These are phyloP conservation scores for Globicephala melas DNA, from an alignment of 2,113 vertebrate genomes.

Conservation along the genomic window DNA sequence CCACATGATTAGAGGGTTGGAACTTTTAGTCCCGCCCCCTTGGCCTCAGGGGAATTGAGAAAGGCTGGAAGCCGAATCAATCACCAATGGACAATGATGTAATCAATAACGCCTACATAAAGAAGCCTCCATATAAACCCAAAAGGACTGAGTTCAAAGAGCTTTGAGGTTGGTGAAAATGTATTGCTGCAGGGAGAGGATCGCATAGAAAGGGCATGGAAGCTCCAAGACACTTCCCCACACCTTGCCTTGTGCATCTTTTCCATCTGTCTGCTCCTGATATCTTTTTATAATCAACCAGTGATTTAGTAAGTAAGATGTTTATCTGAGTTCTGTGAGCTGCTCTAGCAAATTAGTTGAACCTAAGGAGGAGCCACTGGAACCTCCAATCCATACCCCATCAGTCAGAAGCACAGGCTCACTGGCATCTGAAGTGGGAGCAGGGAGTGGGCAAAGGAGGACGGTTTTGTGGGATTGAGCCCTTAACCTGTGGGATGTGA, in stretches of 20 bases:
- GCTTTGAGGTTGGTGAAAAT: not conserved
- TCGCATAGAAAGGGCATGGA: not conserved
- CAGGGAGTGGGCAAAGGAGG: not conserved
- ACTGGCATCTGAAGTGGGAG: not conserved
- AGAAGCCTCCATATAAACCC: not conserved
- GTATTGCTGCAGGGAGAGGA: not conserved
- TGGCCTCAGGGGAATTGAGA: not conserved
- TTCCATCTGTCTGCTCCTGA: not conserved
- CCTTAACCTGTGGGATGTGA: not conserved
- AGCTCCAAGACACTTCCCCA: not conserved
- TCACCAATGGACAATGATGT: not conserved
- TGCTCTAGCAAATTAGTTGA: not conserved
- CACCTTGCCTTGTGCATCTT: no score
- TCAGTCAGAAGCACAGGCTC: not conserved
- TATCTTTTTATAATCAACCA: not conserved
- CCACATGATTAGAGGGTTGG: not conserved
- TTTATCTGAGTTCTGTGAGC: not conserved
- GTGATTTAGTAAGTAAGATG: not conserved
- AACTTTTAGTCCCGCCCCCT: not conserved
- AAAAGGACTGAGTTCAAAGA: not conserved
- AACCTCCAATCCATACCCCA: not conserved
- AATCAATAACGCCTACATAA: not conserved
- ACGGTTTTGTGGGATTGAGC: not conserved
- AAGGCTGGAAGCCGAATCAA: not conserved
- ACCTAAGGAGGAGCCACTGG: not conserved